Conservation (phyloP, 2,888 invertebrate species). For the Drosophila demipolita region DNA sequence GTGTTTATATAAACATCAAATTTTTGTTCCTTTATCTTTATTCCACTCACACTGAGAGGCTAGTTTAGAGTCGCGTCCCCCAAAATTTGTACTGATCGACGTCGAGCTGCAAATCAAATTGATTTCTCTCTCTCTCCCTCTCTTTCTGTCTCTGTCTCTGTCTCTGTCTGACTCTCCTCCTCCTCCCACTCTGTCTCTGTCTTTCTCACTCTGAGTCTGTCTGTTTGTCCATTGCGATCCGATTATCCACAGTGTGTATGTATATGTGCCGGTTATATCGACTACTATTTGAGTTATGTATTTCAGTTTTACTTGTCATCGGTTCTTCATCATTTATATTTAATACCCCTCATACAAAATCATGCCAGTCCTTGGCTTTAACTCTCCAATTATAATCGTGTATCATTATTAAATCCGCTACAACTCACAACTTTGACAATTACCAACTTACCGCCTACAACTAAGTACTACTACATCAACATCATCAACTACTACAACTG, state of each 20-base stretch:
- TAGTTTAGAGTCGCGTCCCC: conserved; percentile 6
- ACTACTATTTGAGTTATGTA: conserved; percentile 48
- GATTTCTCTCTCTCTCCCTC: conserved; percentile 5
- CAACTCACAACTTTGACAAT: conserved; percentile 67
- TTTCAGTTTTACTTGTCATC: conserved; percentile 30
- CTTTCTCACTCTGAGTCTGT: conserved; percentile 35
- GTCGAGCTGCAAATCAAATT: conserved; percentile 18
- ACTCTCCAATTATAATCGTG: conserved; percentile 40
- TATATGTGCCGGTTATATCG: conserved; percentile 50
- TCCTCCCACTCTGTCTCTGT: conserved; percentile 21
- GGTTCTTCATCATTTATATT: conserved; percentile 38
- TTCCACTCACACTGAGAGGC: background rate
- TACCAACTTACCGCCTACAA: conserved; percentile 42
- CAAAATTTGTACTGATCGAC: conserved; percentile 8
- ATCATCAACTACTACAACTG: conserved; percentile 44
- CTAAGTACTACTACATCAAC: conserved; percentile 39
- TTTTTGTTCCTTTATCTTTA: conserved; percentile 1
- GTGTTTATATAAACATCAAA: background rate
- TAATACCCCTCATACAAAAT: conserved; percentile 49
- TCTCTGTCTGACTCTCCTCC: conserved; percentile 30
- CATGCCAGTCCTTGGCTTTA: conserved; percentile 43
- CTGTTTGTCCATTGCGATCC: conserved; percentile 23
- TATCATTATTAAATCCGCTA: conserved; percentile 70
- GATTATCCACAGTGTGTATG: conserved; percentile 42
- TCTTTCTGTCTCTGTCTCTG: conserved; percentile 15